Percentiles rank a stretch among this genome's conserved stretches.
phyloP scores from a whole-genome alignment of 2,113 vertebrate species.

The Melanerpes formicivorus region DNA sequence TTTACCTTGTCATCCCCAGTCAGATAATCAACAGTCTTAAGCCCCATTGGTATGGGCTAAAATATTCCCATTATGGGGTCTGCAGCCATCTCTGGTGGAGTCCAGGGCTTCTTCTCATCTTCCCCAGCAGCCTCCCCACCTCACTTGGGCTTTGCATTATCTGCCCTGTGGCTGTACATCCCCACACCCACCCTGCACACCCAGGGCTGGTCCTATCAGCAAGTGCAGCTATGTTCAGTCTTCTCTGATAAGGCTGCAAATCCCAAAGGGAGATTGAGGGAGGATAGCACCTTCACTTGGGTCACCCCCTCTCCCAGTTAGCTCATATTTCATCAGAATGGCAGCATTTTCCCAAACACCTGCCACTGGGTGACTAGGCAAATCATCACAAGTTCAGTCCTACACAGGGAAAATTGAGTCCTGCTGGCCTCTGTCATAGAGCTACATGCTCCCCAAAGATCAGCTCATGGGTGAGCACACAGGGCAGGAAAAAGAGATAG shows the following conservation, averaged over 20 bases:
- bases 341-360: neutral
- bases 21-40: accelerated
- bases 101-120: neutral
- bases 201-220: neutral
- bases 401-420: neutral
- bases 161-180: neutral
- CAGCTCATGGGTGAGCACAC: neutral
- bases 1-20: neutral
- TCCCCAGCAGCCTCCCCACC: neutral
- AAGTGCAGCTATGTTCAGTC: neutral
- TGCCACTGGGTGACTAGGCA: neutral
- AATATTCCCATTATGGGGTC: neutral
- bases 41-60: neutral
- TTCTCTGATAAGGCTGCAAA: neutral
- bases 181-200: neutral
- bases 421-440: neutral
- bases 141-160: neutral
- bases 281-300: neutral
- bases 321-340: neutral
- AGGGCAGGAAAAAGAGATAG: neutral
- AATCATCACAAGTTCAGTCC: neutral
- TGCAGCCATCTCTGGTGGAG: neutral
- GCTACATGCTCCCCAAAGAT: neutral
- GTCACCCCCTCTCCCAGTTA: neutral
- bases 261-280: neutral